Evolutionary conservation across 2,888 invertebrate genomes (phyloP).

Genomic region (Aspidiotus rigidus): DNA sequence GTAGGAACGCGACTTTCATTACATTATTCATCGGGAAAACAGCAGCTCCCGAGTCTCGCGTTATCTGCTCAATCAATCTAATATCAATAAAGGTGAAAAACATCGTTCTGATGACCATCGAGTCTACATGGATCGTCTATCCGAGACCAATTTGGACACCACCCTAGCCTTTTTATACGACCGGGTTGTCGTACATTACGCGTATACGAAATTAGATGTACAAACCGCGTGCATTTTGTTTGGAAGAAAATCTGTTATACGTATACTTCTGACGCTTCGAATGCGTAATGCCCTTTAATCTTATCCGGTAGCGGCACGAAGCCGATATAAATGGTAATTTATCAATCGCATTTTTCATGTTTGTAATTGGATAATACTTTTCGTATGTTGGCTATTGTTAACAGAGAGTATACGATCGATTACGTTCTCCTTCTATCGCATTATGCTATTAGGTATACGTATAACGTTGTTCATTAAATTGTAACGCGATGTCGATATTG

Average conservation of each 20-base stretch:
- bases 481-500: too few relatives aligned
- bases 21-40: conserved; percentile 33
- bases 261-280: not conserved
- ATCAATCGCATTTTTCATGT: not conserved
- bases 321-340: not conserved
- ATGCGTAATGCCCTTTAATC: not conserved
- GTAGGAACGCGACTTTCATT: conserved; percentile 30
- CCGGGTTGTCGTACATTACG: not conserved
- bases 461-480: too few relatives aligned
- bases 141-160: too few relatives aligned
- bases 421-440: too few relatives aligned
- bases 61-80: conserved; percentile 32
- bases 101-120: not conserved
- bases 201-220: not conserved
- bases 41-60: conserved; percentile 18
- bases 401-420: too few relatives aligned
- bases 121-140: too few relatives aligned
- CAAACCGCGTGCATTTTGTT: not conserved
- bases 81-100: conserved; percentile 31
- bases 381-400: too few relatives aligned
- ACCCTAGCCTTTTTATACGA: too few relatives aligned
- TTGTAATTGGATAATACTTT: not conserved
- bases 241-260: not conserved
- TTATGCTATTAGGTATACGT: too few relatives aligned
- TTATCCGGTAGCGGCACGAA: not conserved